Evolutionary conservation across 2,888 invertebrate genomes (phyloP), one percentile per base, ranked within the genome.

Genomic region (Dolichomitus sp.): DNA sequence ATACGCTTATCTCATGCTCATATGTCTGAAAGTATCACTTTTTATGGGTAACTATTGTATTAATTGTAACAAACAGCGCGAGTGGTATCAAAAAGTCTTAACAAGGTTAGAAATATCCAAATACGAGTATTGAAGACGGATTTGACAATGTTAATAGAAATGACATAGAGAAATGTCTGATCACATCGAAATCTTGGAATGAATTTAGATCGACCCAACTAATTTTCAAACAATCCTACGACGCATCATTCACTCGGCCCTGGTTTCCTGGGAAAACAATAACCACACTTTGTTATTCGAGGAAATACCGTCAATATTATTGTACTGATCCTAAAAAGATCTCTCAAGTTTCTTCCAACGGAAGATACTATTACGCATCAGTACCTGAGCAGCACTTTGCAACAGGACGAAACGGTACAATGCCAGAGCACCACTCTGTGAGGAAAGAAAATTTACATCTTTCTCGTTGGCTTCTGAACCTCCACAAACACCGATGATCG

Each of bases 361-460:
- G 3, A 23, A 54, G 27, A 12, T 12, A 54, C 17, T 9, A 17
- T 50, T 27, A 11, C 14, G 23, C 27, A 12, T 37, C 37, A 9
- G 12, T 27, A 27, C 14, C 54, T 12, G 27, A 54, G 12, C 2
- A 27, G 54, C 12, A 54, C 59, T 33, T 33, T 12, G n/a, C 33
- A 7, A n/a, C n/a, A 27, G 7, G 33, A 59, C 6, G 33, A 59
- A 59, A 59, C 59, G 33, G 33, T 59, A 33, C 33, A 33, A 12
- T 23, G 27, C 14, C 7, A 23, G 7, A 54, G 5, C 11, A 54
- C 11, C 11, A 4, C 23, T 11, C 4, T 23, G 7, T 23, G 27
- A 54, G 54, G 23, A 27, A 27, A 23, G 54, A 27, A 27, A 54
- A 54, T 11, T 54, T 54, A 33, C 27, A 59, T 59, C 23, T 59